Evolutionary conservation across 2,888 invertebrate genomes (phyloP).

Genomic region (Plagiodera versicolora): DNA sequence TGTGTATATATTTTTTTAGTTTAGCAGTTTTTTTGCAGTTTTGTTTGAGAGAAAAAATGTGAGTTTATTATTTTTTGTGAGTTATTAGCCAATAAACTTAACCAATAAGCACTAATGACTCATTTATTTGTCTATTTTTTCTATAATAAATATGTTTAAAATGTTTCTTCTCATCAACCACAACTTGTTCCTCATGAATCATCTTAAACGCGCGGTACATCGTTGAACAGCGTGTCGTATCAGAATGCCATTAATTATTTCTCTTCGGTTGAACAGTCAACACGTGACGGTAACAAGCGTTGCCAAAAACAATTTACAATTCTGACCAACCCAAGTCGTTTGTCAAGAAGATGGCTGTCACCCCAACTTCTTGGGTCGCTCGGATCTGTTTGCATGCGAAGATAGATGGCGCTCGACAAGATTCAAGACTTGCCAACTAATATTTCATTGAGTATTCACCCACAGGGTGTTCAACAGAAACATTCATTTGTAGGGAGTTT

Average conservation of each 20-base stretch:
- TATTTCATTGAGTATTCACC: no score
- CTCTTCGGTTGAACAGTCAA: conserved; percentile 30
- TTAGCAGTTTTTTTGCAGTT: no score
- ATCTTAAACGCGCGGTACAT: neutral
- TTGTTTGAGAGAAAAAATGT: no score
- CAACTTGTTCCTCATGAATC: neutral
- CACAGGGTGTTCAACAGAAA: no score
- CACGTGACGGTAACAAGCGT: conserved; percentile 20
- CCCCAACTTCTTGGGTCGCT: neutral
- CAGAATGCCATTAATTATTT: conserved; percentile 49
- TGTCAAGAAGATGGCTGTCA: neutral
- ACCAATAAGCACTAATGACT: no score
- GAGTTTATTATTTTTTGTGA: no score
- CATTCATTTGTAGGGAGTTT: no score
- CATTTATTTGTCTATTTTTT: no score
- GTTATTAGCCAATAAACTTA: no score
- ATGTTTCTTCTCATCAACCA: neutral
- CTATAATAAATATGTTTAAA: neutral
- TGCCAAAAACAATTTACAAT: neutral
- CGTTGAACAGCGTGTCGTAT: conserved; percentile 35
- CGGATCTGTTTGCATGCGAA: neutral
- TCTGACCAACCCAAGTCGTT: neutral
- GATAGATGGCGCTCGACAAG: neutral
- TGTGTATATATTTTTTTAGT: no score
- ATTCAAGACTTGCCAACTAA: neutral